Conservation (phyloP, 1,140 invertebrate species). For the Zaprionus camerounensis region DNA sequence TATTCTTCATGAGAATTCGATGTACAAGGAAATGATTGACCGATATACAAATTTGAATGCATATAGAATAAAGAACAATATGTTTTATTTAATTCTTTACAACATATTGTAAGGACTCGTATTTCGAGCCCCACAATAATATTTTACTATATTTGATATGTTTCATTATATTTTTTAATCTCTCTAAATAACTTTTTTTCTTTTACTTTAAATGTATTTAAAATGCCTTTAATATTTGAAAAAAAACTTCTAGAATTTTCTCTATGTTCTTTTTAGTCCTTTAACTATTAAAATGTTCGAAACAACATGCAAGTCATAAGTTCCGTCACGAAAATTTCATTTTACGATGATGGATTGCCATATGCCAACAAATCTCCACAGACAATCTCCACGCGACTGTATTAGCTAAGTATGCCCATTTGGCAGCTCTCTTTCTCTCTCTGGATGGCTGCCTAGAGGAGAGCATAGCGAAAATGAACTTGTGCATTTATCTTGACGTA, state of each 20-base stretch:
- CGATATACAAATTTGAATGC: too few relatives aligned
- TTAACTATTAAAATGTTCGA: neutral
- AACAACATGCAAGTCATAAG: conserved; percentile 1
- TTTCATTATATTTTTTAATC: neutral
- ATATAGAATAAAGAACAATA: too few relatives aligned
- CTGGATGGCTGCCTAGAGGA: neutral
- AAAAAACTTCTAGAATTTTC: neutral
- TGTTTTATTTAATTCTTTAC: too few relatives aligned
- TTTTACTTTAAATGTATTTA: neutral
- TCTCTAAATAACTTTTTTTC: neutral
- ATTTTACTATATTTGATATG: too few relatives aligned
- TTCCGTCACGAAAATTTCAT: conserved; percentile 1
- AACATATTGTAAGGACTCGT: too few relatives aligned
- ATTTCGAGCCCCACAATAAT: too few relatives aligned
- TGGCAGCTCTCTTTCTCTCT: neutral
- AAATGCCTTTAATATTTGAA: neutral
- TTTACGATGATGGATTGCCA: conserved; percentile 6
- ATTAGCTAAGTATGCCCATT: conserved; percentile 44
- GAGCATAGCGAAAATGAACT: conserved; percentile 74
- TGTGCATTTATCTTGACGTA: conserved; percentile 79
- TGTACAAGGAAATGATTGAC: too few relatives aligned
- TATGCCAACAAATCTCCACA: neutral
- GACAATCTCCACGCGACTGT: neutral
- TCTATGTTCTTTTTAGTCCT: neutral
- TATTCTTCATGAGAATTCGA: too few relatives aligned